Percentiles rank a stretch among this genome's conserved stretches.
Conservation (phyloP, 1,140 invertebrate genomes). For the Drosophila aff. region DNA sequence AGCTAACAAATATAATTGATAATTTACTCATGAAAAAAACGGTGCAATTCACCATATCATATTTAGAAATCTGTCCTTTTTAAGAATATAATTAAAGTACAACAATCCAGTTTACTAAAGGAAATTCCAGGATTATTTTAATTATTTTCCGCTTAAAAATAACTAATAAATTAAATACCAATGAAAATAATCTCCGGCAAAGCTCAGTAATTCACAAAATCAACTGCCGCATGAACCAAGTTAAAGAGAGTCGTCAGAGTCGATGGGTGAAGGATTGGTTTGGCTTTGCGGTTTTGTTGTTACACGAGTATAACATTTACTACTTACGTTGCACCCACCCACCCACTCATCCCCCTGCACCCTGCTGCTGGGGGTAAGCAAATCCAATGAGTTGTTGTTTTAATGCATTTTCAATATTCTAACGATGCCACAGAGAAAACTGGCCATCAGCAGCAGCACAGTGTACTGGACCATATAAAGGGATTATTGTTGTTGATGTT, state of each 20-base stretch:
- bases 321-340: slow-evolving; percentile 39
- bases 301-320: slow-evolving; percentile 78
- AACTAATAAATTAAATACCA: not conserved
- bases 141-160: not conserved
- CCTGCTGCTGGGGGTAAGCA: not conserved
- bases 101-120: no score
- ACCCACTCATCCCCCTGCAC: not conserved
- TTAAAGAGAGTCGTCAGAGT: slow-evolving; percentile 5
- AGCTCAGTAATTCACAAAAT: slow-evolving; percentile 20
- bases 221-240: slow-evolving; percentile 36
- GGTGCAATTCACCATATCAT: no score
- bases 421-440: slow-evolving; percentile 27
- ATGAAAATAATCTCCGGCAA: not conserved
- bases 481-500: slow-evolving; percentile 27
- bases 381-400: slow-evolving; percentile 27
- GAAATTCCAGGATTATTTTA: no score
- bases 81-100: no score
- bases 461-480: slow-evolving; percentile 35
- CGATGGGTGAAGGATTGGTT: slow-evolving; percentile 35
- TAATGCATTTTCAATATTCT: slow-evolving; percentile 46
- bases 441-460: slow-evolving; percentile 5
- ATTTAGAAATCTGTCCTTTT: no score
- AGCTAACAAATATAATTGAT: no score
- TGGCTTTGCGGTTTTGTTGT: slow-evolving; percentile 70
- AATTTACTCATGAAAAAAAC: no score